Evolutionary conservation across 2,113 vertebrate species (phyloP).

Genomic region (Ceratotherium simum): DNA sequence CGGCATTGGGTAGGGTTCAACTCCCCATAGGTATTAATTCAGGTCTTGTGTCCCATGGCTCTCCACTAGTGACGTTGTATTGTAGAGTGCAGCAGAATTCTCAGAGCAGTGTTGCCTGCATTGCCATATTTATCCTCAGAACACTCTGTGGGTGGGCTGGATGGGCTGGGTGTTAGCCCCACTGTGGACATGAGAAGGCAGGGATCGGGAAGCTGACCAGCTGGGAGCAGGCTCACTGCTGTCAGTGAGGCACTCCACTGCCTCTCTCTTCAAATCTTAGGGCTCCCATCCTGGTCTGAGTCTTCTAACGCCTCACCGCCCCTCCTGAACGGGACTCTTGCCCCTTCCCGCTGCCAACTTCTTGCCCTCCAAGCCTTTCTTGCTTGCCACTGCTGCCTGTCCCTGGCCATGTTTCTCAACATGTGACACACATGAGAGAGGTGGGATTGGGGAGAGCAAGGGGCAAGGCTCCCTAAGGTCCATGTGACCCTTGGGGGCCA

Average conservation of each 20-base stretch:
- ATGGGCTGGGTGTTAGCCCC: background rate
- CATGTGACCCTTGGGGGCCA: background rate
- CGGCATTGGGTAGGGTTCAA: background rate
- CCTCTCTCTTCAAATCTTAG: background rate
- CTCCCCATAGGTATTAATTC: too few relatives aligned
- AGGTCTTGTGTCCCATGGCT: background rate
- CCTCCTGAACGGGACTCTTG: background rate
- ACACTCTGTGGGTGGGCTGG: background rate
- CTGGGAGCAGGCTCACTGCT: background rate
- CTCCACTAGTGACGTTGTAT: too few relatives aligned
- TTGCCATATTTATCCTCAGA: background rate
- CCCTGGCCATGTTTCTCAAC: background rate
- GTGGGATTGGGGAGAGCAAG: background rate
- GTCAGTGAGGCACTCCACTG: background rate
- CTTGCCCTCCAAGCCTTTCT: background rate
- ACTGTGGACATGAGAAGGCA: background rate
- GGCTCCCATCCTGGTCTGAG: background rate
- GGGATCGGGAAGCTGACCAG: background rate
- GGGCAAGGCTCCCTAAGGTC: background rate
- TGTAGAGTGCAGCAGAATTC: background rate
- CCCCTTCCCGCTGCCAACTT: too few relatives aligned
- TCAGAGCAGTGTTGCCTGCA: background rate
- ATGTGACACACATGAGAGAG: background rate
- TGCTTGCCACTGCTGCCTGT: too few relatives aligned
- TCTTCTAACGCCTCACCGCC: background rate